Evolutionary conservation across 2,797 vertebrate species (phyloP).

Genomic region (Sebastes taczanowskii): DNA sequence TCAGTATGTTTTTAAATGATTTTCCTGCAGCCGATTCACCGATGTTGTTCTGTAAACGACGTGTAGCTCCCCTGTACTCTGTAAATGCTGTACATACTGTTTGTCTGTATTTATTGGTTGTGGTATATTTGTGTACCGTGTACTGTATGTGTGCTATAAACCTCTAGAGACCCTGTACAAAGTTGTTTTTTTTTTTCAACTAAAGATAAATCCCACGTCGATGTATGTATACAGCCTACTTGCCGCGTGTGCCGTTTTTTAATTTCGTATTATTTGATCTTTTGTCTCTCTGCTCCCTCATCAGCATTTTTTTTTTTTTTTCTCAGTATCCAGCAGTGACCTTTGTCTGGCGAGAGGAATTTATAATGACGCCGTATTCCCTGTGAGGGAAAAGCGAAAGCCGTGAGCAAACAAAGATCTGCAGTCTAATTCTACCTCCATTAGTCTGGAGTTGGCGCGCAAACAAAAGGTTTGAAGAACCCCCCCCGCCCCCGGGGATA

Average conservation of each 20-base stretch:
- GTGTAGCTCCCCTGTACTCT: constrained; percentile 62
- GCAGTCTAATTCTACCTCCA: constrained; percentile 18
- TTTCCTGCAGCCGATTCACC: neutral
- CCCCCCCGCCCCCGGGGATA: neutral
- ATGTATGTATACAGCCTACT: neutral
- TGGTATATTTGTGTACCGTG: constrained; percentile 70
- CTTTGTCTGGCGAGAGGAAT: constrained; percentile 13
- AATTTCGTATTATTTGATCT: neutral
- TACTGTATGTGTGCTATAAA: constrained; percentile 75
- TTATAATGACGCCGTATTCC: constrained; percentile 14
- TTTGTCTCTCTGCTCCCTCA: neutral
- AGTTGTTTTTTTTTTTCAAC: constrained; percentile 25
- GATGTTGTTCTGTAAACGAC: neutral
- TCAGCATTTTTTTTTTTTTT: neutral
- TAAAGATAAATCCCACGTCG: constrained; percentile 29
- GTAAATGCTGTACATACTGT: constrained; percentile 76
- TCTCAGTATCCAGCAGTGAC: neutral
- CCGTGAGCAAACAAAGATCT: neutral
- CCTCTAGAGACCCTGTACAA: constrained; percentile 59
- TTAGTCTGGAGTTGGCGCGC: constrained; percentile 4
- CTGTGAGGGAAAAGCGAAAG: neutral
- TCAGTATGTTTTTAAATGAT: neutral
- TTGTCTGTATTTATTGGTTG: constrained; percentile 91
- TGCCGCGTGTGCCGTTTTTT: neutral
- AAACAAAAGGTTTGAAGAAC: constrained; percentile 23